Conservation (phyloP, 1,140 invertebrate species). For the Teleopsis dalmanni region DNA sequence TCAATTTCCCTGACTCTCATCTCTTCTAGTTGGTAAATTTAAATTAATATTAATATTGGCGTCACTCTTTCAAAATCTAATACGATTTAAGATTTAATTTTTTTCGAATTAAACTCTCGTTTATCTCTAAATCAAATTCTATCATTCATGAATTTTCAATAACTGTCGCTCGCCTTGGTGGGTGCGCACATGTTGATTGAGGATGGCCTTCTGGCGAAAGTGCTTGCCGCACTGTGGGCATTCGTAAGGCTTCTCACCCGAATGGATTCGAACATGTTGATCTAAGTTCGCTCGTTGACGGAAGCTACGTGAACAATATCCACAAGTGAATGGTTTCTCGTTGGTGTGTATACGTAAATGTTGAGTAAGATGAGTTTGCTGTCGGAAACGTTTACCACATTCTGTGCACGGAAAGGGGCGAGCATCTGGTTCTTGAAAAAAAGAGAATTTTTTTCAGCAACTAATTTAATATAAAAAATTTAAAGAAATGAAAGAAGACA, state of each 20-base stretch:
- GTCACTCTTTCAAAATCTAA: too few relatives aligned
- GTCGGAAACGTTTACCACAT: conserved; percentile 78
- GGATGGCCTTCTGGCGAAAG: conserved; percentile 90
- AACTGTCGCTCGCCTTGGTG: conserved; percentile 82
- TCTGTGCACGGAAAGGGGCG: conserved; percentile 76
- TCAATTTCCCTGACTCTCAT: too few relatives aligned
- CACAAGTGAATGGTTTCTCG: conserved; percentile 82
- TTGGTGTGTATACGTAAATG: conserved; percentile 81
- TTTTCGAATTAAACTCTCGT: too few relatives aligned
- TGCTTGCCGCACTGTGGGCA: conserved; percentile 88
- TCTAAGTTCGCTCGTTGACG: conserved; percentile 79
- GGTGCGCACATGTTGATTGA: conserved; percentile 91
- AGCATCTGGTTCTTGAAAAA: too few relatives aligned
- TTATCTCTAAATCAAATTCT: too few relatives aligned
- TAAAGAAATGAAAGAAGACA: too few relatives aligned
- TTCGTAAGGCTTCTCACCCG: conserved; percentile 88
- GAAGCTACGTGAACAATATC: conserved; percentile 84
- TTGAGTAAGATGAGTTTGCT: conserved; percentile 78
- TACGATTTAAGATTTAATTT: too few relatives aligned
- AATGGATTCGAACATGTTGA: conserved; percentile 84
- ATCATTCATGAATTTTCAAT: conserved; percentile 18
- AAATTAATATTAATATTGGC: too few relatives aligned
- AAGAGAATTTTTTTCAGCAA: too few relatives aligned
- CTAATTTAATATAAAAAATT: too few relatives aligned
- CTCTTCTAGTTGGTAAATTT: too few relatives aligned